Evolutionary conservation across 2,113 vertebrate species (phyloP).

Genomic region (Zapornia atra): DNA sequence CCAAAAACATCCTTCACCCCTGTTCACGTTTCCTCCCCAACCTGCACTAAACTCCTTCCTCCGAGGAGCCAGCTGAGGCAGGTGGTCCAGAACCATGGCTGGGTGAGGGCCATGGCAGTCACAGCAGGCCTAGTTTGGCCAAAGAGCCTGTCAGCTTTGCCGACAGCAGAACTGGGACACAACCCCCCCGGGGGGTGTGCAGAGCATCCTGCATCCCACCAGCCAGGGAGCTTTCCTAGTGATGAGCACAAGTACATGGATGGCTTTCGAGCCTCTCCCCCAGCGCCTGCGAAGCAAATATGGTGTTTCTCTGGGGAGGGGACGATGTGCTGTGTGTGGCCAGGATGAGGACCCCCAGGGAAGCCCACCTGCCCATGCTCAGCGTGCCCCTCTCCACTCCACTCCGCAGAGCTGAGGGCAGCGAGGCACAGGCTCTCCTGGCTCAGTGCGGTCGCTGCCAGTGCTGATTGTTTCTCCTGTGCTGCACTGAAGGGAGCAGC

Average conservation of each 20-base stretch:
- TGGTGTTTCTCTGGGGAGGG: background rate
- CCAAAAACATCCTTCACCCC: background rate
- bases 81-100: background rate
- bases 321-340: background rate
- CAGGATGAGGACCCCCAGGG: background rate
- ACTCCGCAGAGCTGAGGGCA: background rate
- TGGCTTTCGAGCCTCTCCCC: background rate
- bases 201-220: background rate
- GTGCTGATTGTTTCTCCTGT: background rate
- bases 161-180: background rate
- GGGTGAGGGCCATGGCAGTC: background rate
- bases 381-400: background rate
- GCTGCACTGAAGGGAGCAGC: background rate
- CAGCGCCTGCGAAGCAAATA: rapidly evolving
- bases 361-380: background rate
- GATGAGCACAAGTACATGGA: background rate
- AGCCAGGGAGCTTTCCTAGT: background rate
- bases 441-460: background rate
- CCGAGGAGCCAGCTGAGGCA: background rate
- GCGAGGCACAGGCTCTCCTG: rapidly evolving
- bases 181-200: background rate
- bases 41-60: background rate
- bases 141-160: background rate
- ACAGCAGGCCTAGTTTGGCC: background rate
- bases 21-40: background rate